Evolutionary conservation across 2,888 invertebrate genomes (phyloP).

Genomic region (Drosophila recens): DNA sequence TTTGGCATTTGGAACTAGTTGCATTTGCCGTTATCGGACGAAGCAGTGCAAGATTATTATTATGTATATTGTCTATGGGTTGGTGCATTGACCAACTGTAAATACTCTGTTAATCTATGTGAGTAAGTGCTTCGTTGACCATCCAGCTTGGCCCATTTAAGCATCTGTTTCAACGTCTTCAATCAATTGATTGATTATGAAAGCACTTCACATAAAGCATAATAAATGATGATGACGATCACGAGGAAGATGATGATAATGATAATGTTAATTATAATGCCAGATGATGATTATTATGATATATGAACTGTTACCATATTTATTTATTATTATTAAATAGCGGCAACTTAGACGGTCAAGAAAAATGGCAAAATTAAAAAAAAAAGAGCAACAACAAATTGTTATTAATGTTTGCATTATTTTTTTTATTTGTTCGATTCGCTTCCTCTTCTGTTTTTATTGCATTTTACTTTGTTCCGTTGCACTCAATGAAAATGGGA

Average conservation of each 20-base stretch:
- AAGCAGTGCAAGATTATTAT: slow-evolving; percentile 7
- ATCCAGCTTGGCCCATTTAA: slow-evolving; percentile 41
- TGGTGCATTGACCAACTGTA: slow-evolving; percentile 39
- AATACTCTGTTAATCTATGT: slow-evolving; percentile 10
- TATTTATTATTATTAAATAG: slow-evolving; percentile 64
- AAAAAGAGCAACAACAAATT: slow-evolving; percentile 40
- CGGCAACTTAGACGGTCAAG: slow-evolving; percentile 36
- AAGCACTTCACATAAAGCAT: slow-evolving; percentile 52
- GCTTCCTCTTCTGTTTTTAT: slow-evolving; percentile 17
- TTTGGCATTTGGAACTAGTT: slow-evolving; percentile 4
- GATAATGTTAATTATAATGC: slow-evolving; percentile 24
- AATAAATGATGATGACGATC: slow-evolving; percentile 51
- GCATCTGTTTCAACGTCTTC: slow-evolving; percentile 49
- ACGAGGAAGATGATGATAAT: slow-evolving; percentile 35
- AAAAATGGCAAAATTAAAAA: slow-evolving; percentile 7
- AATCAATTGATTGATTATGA: slow-evolving; percentile 72
- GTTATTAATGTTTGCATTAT: slow-evolving; percentile 64
- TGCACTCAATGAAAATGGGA: slow-evolving; percentile 44
- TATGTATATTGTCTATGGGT: neutral
- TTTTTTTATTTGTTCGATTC: slow-evolving; percentile 40
- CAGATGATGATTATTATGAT: slow-evolving; percentile 37
- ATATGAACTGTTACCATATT: slow-evolving; percentile 61
- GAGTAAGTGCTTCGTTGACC: slow-evolving; percentile 4
- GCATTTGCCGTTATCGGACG: slow-evolving; percentile 28
- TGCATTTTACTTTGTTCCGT: neutral